Evolutionary conservation across 2,113 vertebrate species (phyloP), one percentile per base, ranked within the genome.

Genomic region (Ceyx margarethae): DNA sequence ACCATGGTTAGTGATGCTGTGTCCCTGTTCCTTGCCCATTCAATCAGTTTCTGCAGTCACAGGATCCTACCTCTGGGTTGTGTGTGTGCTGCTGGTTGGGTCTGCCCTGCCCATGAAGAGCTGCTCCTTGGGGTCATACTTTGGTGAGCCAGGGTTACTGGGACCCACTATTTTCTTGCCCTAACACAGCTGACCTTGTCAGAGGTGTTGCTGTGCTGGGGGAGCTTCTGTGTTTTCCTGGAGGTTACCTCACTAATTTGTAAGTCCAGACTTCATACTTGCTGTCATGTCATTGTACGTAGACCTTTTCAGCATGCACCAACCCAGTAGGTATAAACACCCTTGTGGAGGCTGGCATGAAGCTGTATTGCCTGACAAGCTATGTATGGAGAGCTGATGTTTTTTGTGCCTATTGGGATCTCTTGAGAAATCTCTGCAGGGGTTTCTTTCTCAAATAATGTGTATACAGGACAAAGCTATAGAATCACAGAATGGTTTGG

Each of bases 121-220:
- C 33, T 45, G 50, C 43, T 81, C 7, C 15, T 29, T 8, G 2
- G 4, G 15, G 23, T 19, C 33, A 67, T 1, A 1, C 35, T 19
- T 3, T 18, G 37, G 0, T 2, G 26, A 31, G 9, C 2, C 0
- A 13, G 18, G 35, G 13, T 43, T 3, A 1, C n/a, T 46, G 29
- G 29, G 50, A 28, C 1, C 1, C 0, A 2, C 53, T 35, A 19
- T 7, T 10, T 25, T 61, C 13, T 26, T 53, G 35, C 13, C 5
- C 0, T 50, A 16, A 13, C 12, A 4, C 23, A 11, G 35, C 10
- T 48, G 26, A 23, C 15, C 11, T 13, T 15, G 4, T 21, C 16
- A 14, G 51, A 45, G 51, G 21, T 45, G 54, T 23, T 54, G 26
- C 16, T 4, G 26, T 12, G 16, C 4, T 46, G 8, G 17, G 56